Base-by-base conservation (phyloP, 2,888 invertebrate genomes). In the Heliconius ismenius region DNA sequence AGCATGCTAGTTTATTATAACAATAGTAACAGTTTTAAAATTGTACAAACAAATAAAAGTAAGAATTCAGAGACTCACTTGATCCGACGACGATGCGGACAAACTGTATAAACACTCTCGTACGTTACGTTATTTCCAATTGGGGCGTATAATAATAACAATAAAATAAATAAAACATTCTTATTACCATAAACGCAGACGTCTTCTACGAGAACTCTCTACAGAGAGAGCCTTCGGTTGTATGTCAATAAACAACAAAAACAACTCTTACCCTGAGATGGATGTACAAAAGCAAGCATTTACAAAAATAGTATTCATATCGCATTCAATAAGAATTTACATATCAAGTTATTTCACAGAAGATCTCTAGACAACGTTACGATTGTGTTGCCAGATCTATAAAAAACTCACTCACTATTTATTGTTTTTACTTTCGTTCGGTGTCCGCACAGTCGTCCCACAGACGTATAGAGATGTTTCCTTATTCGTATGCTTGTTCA, bases 331-430 rank as follows among this genome's bases (percentile, higher is more conserved):
- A 70, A 4, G 49, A n/a, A 70, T 70, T 70, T 70, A 54, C 69
- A 70, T 70, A 54, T 54, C n/a, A 32, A 70, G 54, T 15, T 54
- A 32, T 32, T 70, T 70, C 26, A 28, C 43, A 70, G 24, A 32
- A 28, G 49, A 54, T n/a, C 54, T 70, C 6, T 70, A 54, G 28
- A 54, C 54, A 54, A 28, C 54, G 11, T 13, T 18, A 58, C 39
- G 75, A 75, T 75, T 75, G 75, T 75, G 63, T 75, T 63, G 43
- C n/a, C 24, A 70, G 24, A 70, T 70, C 75, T 75, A 75, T 69
- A 75, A 75, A 68, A 74, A 75, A 70, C 62, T 63, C 26, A 49
- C 4, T 32, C 10, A 69, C 69, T 69, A 54, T 75, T 69, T 49
- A 32, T 67, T 69, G 36, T 63, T 49, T 75, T 24, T 62, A 49